Evolutionary conservation across 1,140 invertebrate species (phyloP), one percentile per base, ranked within the genome.

Genomic region (Potamilus streckersoni): DNA sequence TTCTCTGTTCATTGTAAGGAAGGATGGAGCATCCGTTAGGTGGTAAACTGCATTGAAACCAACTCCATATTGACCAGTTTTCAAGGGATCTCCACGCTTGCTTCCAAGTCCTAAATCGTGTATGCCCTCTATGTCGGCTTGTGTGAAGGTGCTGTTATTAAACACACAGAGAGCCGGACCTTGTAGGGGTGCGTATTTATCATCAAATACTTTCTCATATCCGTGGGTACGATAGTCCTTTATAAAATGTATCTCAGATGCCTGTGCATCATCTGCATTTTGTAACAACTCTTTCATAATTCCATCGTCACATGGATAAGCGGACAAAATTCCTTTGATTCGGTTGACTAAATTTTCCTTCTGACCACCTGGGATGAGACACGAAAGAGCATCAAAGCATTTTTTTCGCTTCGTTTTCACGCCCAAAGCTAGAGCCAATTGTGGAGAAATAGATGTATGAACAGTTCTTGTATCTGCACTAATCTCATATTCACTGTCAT

Each of bases 191-290:
- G 81, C 78, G 80, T 80, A 84, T 61, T 76, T 67, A 20, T 79
- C 73, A 69, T 77, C 77, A 57, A 82, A 73, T 17, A 87, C 66
- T 38, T 76, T 71, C 49, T 82, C 27, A 2, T 49, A 76, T 60
- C 79, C 49, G 64, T 83, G 83, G 20, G 69, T 27, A 63, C 82
- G 74, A 19, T 76, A 80, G 64, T 88, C 87, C 61, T 83, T 80
- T 23, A 88, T 81, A 72, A 89, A 88, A 62, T 82, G 78, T 14
- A 87, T 73, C 73, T 85, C 84, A 60, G 83, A 85, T 49, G 87
- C 88, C n/a, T 81, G 80, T 68, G 86, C 86, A 80, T 89, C 88
- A 76, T 89, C 88, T 31, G 88, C 85, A 81, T 96, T 87, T 72
- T 86, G 86, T 2, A 87, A 49, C 27, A 87, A 74, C 76, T 87